Evolutionary conservation across 2,888 invertebrate genomes (phyloP), one percentile per base, ranked within the genome.

Genomic region (Dolichopus griseipennis): DNA sequence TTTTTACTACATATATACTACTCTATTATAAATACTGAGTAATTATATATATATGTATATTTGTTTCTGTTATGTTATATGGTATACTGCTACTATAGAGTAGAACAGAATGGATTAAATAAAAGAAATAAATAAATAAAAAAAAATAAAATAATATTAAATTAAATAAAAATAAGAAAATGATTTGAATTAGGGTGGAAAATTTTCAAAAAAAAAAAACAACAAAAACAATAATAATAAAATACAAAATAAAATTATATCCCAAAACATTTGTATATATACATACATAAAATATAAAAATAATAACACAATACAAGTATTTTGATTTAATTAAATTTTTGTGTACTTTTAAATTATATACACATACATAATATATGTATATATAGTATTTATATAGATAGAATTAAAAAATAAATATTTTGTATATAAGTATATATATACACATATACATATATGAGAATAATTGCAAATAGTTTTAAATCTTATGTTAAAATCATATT

Each of bases 261-360:
- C n/a, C 12, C 15, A 18, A 52, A 52, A 52, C 15, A 52, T 52
- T 6, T 52, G 18, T 18, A 52, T 43, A 43, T 15, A 34, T 34
- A 52, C 52, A 18, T 3, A 52, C 1, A 52, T 15, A 18, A 6
- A 27, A 27, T 27, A 27, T 27, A 27, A 27, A 27, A 27, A 27
- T 18, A 18, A n/a, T n/a, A n/a, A n/a, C 18, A 52, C 6, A 52
- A 52, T 52, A 12, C 15, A 52, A 52, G 52, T n/a, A 52, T 52
- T 52, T 52, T 52, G 52, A 52, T 52, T 52, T 52, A 52, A 52
- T 52, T 52, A 52, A 52, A 52, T 15, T 52, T 52, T 52, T 52
- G 52, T 52, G 9, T 52, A 52, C 52, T 52, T 15, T 10, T 52
- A 52, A 52, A 52, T 52, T 52, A 52, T 52, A 6, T 15, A 52